Percentiles rank a stretch among this genome's conserved stretches.
Conservation (phyloP, 2,888 invertebrate genomes). For the Nephrotoma appendiculata region DNA sequence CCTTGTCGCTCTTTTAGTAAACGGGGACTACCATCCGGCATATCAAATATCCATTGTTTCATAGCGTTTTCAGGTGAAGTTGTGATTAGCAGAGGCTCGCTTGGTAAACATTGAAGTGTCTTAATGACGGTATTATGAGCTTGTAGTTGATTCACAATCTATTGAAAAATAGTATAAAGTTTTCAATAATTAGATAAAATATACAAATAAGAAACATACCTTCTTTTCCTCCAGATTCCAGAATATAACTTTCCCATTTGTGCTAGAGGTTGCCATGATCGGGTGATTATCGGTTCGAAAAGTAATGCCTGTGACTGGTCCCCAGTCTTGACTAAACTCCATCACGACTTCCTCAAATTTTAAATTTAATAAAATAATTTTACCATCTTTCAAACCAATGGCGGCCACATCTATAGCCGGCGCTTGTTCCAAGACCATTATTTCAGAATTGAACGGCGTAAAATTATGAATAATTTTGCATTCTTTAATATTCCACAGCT, state of each 20-base stretch:
- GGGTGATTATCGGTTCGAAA: constrained; percentile 78
- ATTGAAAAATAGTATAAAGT: background rate
- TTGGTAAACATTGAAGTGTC: constrained; percentile 70
- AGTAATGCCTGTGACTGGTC: constrained; percentile 64
- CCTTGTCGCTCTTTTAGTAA: constrained; percentile 67
- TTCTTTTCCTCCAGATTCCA: constrained; percentile 83
- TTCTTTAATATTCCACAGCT: constrained; percentile 80
- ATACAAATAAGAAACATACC: constrained; percentile 17
- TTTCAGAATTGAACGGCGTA: constrained; percentile 51
- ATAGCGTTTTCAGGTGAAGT: constrained; percentile 89
- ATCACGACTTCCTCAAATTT: constrained; percentile 69
- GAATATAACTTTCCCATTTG: constrained; percentile 72
- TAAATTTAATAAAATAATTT: constrained; percentile 75
- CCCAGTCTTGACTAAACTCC: constrained; percentile 86
- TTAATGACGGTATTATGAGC: constrained; percentile 66
- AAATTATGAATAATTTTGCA: constrained; percentile 65
- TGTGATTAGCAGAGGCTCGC: constrained; percentile 80
- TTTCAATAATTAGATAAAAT: background rate
- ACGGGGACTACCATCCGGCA: constrained; percentile 79
- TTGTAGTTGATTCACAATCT: constrained; percentile 62
- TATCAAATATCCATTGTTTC: constrained; percentile 84
- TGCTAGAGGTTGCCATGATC: constrained; percentile 73
- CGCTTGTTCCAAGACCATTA: constrained; percentile 69
- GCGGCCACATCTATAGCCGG: constrained; percentile 89
- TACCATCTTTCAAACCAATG: constrained; percentile 69